These are phyloP conservation scores for Trematomus loennbergii DNA, from an alignment of 2,113 vertebrate species.

Conservation along the genomic window DNA sequence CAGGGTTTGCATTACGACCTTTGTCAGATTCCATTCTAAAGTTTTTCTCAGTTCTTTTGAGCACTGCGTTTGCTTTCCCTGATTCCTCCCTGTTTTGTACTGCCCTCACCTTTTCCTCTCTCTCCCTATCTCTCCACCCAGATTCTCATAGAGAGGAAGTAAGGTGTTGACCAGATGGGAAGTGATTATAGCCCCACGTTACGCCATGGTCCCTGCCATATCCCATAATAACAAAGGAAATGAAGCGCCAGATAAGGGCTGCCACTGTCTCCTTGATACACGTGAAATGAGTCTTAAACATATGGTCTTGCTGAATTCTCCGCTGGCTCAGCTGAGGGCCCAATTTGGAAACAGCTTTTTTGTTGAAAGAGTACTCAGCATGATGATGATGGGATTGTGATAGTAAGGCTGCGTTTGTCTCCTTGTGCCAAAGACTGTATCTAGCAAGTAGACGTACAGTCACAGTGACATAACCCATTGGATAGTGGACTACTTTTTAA, in stretches of 20 bases:
- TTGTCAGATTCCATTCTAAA: conserved; percentile 24
- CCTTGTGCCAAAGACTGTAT: too few relatives aligned
- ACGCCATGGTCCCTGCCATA: conserved; percentile 55
- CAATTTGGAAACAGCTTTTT: conserved; percentile 10
- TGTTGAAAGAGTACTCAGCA: conserved; percentile 7
- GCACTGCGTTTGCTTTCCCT: conserved; percentile 5
- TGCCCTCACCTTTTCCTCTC: conserved; percentile 22
- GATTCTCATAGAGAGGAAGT: conserved; percentile 2
- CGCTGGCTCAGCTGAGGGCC: background rate
- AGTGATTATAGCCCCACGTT: conserved; percentile 47
- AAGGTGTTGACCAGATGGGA: conserved; percentile 56
- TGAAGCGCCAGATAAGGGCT: conserved; percentile 60
- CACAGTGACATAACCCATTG: too few relatives aligned
- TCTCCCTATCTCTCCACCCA: background rate
- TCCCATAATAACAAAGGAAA: conserved; percentile 63
- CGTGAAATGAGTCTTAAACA: conserved; percentile 51
- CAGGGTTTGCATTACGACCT: conserved; percentile 56
- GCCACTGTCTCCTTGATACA: conserved; percentile 61
- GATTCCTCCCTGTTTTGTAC: background rate
- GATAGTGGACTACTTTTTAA: too few relatives aligned
- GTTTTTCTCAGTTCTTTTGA: background rate
- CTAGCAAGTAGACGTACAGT: too few relatives aligned
- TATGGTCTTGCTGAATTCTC: conserved; percentile 15
- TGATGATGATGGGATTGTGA: background rate
- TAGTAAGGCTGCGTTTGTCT: conserved; percentile 7